phyloP scores from a whole-genome alignment of 2,113 vertebrate species.

The Anthoscopus minutus region DNA sequence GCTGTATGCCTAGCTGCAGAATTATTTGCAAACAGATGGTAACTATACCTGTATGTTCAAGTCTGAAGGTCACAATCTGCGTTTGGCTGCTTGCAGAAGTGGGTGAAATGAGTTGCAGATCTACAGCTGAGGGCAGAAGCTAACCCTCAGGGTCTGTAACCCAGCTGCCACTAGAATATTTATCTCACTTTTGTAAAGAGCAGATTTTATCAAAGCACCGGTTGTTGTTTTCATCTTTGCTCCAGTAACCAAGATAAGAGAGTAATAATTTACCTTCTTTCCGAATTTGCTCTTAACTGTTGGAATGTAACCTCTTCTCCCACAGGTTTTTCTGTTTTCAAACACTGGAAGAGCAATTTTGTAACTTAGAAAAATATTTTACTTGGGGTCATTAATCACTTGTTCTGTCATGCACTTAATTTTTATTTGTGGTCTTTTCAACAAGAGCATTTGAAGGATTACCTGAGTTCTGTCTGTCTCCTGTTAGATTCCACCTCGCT shows the following conservation, averaged over 20 bases:
- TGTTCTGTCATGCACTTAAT: conserved; percentile 14
- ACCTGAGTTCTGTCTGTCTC: background rate
- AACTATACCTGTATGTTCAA: background rate
- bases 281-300: background rate
- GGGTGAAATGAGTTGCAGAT: background rate
- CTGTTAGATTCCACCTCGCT: background rate
- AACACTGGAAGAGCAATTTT: conserved; percentile 29
- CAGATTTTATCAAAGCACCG: conserved; percentile 20
- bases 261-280: conserved; percentile 43
- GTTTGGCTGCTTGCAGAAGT: background rate
- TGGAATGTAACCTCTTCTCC: conserved; percentile 33
- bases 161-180: background rate
- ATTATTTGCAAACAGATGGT: background rate
- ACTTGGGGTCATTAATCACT: conserved; percentile 22
- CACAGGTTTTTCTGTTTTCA: conserved; percentile 17
- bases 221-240: conserved; percentile 8
- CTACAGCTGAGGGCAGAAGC: conserved; percentile 1
- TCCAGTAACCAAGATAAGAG: conserved; percentile 24
- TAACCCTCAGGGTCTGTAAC: background rate
- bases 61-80: background rate
- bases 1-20: background rate
- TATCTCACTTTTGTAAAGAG: conserved; percentile 23
- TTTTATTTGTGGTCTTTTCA: conserved; percentile 40
- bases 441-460: conserved; percentile 17
- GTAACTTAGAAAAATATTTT: conserved; percentile 22